Evolutionary conservation across 23 tunicate genomes (phyloP).

Genomic region (Phallusia fumigata): DNA sequence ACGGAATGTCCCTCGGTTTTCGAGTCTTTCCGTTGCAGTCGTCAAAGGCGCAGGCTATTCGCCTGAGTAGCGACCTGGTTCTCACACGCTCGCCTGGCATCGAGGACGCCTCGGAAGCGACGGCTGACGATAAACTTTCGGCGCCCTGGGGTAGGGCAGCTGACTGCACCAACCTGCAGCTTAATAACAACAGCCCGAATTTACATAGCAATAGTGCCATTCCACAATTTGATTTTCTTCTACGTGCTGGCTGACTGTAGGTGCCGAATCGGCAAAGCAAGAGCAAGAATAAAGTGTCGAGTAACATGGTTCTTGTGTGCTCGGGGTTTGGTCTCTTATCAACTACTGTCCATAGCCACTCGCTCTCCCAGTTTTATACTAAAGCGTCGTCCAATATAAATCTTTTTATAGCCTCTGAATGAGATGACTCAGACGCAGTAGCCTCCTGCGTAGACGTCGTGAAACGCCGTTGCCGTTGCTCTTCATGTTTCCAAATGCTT

Average conservation of each 20-base stretch:
- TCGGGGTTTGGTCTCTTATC: neutral
- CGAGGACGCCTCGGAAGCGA: neutral
- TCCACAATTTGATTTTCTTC: neutral
- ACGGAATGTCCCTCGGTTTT: neutral
- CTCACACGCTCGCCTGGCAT: neutral
- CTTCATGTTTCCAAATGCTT: neutral
- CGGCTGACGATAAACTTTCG: neutral
- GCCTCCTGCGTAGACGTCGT: neutral
- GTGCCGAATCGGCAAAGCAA: neutral
- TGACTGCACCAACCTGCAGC: slow-evolving; percentile 8
- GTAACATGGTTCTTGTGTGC: neutral
- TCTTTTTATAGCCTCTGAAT: neutral
- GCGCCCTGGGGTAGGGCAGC: slow-evolving; percentile 1
- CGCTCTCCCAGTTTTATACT: neutral
- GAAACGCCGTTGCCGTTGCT: neutral
- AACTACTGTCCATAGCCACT: slow-evolving; percentile 3
- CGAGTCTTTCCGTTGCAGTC: neutral
- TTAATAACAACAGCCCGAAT: slow-evolving; percentile 3
- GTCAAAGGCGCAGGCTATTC: slow-evolving; percentile 1
- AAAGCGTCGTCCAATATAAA: neutral
- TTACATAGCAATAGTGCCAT: neutral
- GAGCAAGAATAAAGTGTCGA: neutral
- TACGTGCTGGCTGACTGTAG: neutral
- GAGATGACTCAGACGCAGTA: neutral
- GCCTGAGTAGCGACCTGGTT: neutral